These are phyloP conservation scores for Liopterus haemorrhoidalis DNA, from an alignment of 2,888 invertebrate species.

Conservation along the genomic window DNA sequence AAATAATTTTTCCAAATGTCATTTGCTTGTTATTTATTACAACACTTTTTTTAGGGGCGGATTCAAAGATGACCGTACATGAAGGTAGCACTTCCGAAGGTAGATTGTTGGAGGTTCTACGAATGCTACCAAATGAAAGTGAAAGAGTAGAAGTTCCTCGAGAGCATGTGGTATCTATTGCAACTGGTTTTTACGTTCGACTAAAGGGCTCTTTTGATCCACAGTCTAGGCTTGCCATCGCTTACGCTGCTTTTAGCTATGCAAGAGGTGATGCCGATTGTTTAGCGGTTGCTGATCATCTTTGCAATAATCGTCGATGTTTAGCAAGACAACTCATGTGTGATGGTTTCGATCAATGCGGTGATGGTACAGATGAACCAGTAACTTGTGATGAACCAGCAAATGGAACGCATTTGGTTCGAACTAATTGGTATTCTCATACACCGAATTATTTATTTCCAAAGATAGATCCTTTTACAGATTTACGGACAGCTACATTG, in stretches of 20 bases:
- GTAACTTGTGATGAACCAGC: constrained; percentile 52
- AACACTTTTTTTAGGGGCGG: constrained; percentile 46
- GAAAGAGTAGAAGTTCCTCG: constrained; percentile 40
- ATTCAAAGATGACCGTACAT: constrained; percentile 57
- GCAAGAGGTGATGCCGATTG: constrained; percentile 58
- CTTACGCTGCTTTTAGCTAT: constrained; percentile 65
- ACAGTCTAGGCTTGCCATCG: constrained; percentile 59
- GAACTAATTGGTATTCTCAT: constrained; percentile 60
- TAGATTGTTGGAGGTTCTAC: constrained; percentile 53
- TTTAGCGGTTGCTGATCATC: constrained; percentile 60
- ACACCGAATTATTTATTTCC: constrained; percentile 69
- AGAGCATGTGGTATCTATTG: constrained; percentile 57
- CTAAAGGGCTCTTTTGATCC: constrained; percentile 59
- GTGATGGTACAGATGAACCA: constrained; percentile 65
- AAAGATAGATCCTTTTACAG: constrained; percentile 59
- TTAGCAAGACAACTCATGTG: constrained; percentile 61
- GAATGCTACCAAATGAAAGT: constrained; percentile 48
- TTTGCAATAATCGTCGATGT: constrained; percentile 66
- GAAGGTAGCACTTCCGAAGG: constrained; percentile 63
- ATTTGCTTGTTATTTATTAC: constrained; percentile 2
- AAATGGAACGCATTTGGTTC: no score
- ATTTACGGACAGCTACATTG: constrained; percentile 59
- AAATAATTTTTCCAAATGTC: constrained; percentile 5
- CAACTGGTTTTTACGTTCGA: constrained; percentile 63
- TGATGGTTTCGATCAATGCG: constrained; percentile 73